Evolutionary conservation across 2,113 vertebrate species (phyloP).

Genomic region (Mesoclemmys tuberculata): DNA sequence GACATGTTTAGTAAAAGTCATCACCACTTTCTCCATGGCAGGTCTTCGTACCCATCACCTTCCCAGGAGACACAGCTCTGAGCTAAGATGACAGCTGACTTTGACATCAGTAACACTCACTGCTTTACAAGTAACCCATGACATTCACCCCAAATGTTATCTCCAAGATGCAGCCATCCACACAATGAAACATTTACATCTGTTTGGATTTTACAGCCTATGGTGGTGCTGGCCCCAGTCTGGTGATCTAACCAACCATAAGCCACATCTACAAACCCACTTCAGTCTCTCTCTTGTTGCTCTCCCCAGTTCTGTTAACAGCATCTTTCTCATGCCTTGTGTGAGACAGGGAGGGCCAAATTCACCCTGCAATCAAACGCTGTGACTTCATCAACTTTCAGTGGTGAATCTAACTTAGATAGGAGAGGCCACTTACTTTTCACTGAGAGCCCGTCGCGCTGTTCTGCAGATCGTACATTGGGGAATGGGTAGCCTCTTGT

Average conservation of each 20-base stretch:
- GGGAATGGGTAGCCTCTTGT: neutral
- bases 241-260: neutral
- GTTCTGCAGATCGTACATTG: neutral
- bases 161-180: neutral
- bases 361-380: neutral
- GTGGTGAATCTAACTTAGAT: neutral
- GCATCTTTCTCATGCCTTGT: neutral
- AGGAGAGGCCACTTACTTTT: neutral
- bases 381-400: neutral
- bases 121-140: neutral
- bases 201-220: accelerated
- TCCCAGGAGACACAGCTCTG: neutral
- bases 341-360: neutral
- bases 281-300: neutral
- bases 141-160: neutral
- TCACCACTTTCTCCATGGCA: too few species aligned
- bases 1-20: neutral
- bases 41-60: neutral
- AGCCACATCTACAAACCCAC: neutral
- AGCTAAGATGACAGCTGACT: neutral
- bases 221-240: neutral
- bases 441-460: neutral
- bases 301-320: neutral
- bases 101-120: neutral
- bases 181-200: accelerated